Percentiles rank a stretch among this genome's conserved stretches.
phyloP scores from a whole-genome alignment of 2,888 invertebrate species.

The Hirudinaria manillensis region DNA sequence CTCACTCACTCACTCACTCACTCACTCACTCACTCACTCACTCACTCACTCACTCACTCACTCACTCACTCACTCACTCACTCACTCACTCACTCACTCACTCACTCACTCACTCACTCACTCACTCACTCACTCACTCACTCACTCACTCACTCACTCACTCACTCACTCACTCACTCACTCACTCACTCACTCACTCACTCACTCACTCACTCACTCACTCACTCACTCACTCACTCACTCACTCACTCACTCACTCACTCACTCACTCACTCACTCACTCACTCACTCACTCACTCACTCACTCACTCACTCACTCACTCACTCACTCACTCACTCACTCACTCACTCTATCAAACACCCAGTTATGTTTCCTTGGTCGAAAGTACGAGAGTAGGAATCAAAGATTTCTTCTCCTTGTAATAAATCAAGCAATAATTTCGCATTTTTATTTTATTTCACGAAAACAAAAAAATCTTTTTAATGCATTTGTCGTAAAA shows the following conservation, averaged over 20 bases:
- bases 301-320: constrained; percentile 33
- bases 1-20: constrained; percentile 33
- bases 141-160: constrained; percentile 32
- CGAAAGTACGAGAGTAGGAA: too few relatives aligned
- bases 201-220: constrained; percentile 4
- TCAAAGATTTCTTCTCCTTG: too few relatives aligned
- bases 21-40: constrained; percentile 26
- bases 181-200: constrained; percentile 15
- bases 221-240: constrained; percentile 16
- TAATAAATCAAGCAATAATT: too few relatives aligned
- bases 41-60: too few relatives aligned
- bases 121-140: constrained; percentile 31
- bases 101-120: constrained; percentile 27
- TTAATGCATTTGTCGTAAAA: too few relatives aligned
- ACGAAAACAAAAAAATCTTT: too few relatives aligned
- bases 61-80: neutral
- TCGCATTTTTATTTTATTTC: too few relatives aligned
- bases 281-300: constrained; percentile 31
- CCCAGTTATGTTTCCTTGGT: too few relatives aligned
- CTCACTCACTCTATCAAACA: too few relatives aligned
- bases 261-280: constrained; percentile 32
- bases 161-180: constrained; percentile 33
- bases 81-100: constrained; percentile 3
- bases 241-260: constrained; percentile 26
- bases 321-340: constrained; percentile 19